Conservation (phyloP, 2,113 vertebrate genomes). For the Melanotaenia duboulayi region DNA sequence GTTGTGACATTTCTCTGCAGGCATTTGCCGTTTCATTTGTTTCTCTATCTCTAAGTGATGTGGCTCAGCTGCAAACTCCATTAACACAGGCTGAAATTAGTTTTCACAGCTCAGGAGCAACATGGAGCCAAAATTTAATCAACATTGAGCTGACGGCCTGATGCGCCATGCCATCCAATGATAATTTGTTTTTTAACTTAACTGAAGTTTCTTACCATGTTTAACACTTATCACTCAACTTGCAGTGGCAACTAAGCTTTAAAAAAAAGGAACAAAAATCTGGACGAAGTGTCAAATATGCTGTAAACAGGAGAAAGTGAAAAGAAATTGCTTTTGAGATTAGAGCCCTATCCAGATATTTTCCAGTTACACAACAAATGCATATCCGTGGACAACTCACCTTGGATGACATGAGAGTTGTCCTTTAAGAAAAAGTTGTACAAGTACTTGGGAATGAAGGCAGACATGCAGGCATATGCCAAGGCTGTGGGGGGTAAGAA, state of each 20-base stretch:
- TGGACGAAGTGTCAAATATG: not conserved
- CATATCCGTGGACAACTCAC: constrained; percentile 76
- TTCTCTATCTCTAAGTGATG: constrained; percentile 63
- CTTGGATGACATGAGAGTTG: constrained; percentile 99
- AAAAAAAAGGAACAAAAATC: not conserved
- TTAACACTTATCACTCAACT: constrained; percentile 37
- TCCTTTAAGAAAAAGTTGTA: constrained; percentile 99
- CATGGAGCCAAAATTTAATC: constrained; percentile 63
- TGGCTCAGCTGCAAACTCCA: constrained; percentile 68
- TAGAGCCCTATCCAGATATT: not conserved
- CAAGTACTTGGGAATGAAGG: constrained; percentile 98
- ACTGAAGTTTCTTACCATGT: constrained; percentile 25
- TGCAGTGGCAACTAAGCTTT: constrained; percentile 21
- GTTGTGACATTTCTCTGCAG: constrained; percentile 64
- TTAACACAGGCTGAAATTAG: constrained; percentile 69
- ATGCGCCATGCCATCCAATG: constrained; percentile 35
- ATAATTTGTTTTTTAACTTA: constrained; percentile 62
- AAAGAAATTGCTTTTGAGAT: too few relatives aligned
- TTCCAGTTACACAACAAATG: not conserved
- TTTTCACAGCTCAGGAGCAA: constrained; percentile 67
- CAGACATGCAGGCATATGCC: constrained; percentile 98
- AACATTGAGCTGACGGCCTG: constrained; percentile 59
- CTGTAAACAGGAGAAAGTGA: too few relatives aligned
- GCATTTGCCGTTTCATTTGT: constrained; percentile 64
- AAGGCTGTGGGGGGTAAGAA: constrained; percentile 82